Conservation (phyloP, 2,888 invertebrate species). For the Monoplex corrugatus region DNA sequence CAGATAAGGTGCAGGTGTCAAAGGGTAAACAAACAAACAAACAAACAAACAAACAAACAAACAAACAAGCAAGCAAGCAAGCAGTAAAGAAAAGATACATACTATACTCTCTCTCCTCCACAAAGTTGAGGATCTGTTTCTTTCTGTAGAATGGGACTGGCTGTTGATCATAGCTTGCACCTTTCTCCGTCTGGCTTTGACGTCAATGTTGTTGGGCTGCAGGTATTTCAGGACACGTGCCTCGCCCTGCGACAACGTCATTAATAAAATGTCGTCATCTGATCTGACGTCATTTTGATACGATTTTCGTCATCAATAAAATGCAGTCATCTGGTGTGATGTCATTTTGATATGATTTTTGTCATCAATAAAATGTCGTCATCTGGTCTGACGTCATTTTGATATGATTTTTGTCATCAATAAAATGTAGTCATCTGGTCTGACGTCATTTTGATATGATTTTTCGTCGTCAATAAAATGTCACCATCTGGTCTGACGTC, state of each 20-base stretch:
- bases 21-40: background rate
- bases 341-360: too few relatives aligned
- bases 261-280: background rate
- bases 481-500: background rate
- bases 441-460: too few relatives aligned
- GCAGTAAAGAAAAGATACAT: slow-evolving; percentile 18
- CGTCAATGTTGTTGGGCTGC: slow-evolving; percentile 68
- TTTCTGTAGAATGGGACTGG: slow-evolving; percentile 68
- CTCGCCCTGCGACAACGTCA: slow-evolving; percentile 69
- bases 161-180: slow-evolving; percentile 70
- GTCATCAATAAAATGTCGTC: background rate
- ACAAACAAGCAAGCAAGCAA: background rate
- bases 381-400: background rate
- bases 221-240: slow-evolving; percentile 75
- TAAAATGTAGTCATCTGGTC: too few relatives aligned
- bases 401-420: too few relatives aligned
- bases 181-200: slow-evolving; percentile 70
- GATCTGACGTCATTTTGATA: background rate
- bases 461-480: background rate
- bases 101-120: slow-evolving; percentile 71
- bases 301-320: too few relatives aligned
- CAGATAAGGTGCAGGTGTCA: background rate
- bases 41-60: background rate
- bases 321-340: too few relatives aligned
- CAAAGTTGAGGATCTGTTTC: slow-evolving; percentile 74